These are phyloP conservation scores for Drosophila gunungcola DNA, from an alignment of 1,140 invertebrate species.

Conservation along the genomic window DNA sequence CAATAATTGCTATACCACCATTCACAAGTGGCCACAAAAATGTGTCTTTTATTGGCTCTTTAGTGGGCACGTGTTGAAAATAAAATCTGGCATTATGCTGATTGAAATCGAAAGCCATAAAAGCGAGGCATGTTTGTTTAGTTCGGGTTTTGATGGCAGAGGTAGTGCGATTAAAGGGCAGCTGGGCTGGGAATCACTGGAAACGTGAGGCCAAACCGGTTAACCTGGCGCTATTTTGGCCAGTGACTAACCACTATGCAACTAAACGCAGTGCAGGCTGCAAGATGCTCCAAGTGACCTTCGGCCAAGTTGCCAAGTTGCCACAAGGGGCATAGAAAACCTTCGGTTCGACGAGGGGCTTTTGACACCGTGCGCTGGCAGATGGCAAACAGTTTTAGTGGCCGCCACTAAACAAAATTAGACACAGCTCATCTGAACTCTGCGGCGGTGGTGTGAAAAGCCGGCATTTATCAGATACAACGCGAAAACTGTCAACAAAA, in stretches of 20 bases:
- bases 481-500: slow-evolving; percentile 59
- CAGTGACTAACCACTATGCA: slow-evolving; percentile 42
- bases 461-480: slow-evolving; percentile 38
- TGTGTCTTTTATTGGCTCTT: slow-evolving; percentile 20
- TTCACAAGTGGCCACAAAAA: slow-evolving; percentile 9
- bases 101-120: slow-evolving; percentile 38
- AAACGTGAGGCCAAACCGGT: slow-evolving; percentile 43
- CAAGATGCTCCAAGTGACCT: slow-evolving; percentile 58
- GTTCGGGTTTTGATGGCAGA: slow-evolving; percentile 6
- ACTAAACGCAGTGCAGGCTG: neutral
- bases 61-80: slow-evolving; percentile 46
- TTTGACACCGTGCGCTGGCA: slow-evolving; percentile 56
- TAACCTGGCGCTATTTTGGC: slow-evolving; percentile 13
- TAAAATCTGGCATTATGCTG: slow-evolving; percentile 42
- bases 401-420: slow-evolving; percentile 66
- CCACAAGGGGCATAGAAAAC: slow-evolving; percentile 25
- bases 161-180: slow-evolving; percentile 11
- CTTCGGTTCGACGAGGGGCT: slow-evolving; percentile 31
- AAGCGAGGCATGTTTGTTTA: slow-evolving; percentile 17
- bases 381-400: slow-evolving; percentile 72
- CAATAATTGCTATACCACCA: slow-evolving; percentile 7
- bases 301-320: slow-evolving; percentile 23
- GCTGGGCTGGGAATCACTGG: slow-evolving; percentile 11
- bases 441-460: slow-evolving; percentile 56
- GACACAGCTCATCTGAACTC: slow-evolving; percentile 69